These are phyloP conservation scores for Lamproptera curius DNA, from an alignment of 2,888 invertebrate species.

Conservation along the genomic window DNA sequence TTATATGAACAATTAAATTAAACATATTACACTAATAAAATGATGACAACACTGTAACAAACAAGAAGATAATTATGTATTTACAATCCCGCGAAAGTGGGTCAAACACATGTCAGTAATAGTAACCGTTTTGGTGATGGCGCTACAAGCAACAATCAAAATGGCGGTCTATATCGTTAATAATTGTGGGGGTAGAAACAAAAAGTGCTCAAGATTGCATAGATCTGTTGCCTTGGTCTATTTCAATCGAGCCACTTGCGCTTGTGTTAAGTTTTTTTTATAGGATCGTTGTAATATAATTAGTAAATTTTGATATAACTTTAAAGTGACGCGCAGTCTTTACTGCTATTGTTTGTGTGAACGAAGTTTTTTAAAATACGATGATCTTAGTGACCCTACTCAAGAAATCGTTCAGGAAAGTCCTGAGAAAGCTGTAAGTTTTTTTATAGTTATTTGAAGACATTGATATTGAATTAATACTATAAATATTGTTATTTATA, in stretches of 20 bases:
- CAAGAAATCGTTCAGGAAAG: conserved; percentile 45
- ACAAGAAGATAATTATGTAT: too few species aligned
- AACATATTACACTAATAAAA: too few species aligned
- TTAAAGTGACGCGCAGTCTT: not conserved
- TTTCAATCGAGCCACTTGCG: not conserved
- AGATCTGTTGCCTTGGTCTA: not conserved
- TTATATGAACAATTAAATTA: too few species aligned
- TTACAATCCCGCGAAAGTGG: conserved; percentile 3
- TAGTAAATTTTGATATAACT: not conserved
- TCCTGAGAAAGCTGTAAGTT: conserved; percentile 56
- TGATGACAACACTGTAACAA: too few species aligned
- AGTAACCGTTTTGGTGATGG: not conserved
- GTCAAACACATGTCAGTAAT: conserved; percentile 14
- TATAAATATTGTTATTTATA: too few species aligned
- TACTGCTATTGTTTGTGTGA: conserved; percentile 7
- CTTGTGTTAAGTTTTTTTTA: not conserved
- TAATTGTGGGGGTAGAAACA: conserved; percentile 2
- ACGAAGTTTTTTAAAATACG: conserved; percentile 15
- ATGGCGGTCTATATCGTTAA: not conserved
- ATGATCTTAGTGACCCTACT: conserved; percentile 38
- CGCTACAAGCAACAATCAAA: not conserved
- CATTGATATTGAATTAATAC: conserved; percentile 1
- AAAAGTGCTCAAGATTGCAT: not conserved
- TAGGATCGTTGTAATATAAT: too few species aligned
- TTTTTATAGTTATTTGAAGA: conserved; percentile 7